Evolutionary conservation across 2,797 vertebrate species (phyloP).

Genomic region (Triplophysa yarkandensis): DNA sequence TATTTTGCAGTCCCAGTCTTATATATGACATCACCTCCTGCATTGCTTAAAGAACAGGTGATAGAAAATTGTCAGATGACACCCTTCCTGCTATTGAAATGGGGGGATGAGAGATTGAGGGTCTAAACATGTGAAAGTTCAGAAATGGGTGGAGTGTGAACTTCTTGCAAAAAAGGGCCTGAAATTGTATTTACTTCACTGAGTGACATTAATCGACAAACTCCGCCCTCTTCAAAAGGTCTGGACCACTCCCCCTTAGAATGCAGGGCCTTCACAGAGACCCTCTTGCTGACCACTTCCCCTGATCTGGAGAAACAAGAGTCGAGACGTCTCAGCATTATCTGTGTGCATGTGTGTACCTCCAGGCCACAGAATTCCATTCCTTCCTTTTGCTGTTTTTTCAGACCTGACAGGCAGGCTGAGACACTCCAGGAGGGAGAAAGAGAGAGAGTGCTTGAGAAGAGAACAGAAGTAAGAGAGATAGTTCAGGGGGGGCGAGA

Average conservation of each 20-base stretch:
- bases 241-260: neutral
- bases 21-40: slow-evolving; percentile 2
- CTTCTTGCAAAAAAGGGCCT: neutral
- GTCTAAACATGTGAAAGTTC: slow-evolving; percentile 12
- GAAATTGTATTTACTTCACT: slow-evolving; percentile 12
- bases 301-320: slow-evolving; percentile 4
- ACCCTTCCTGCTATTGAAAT: neutral
- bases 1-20: too few species aligned
- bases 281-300: slow-evolving; percentile 17
- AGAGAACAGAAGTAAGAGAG: slow-evolving; percentile 21
- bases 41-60: neutral
- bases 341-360: slow-evolving; percentile 32
- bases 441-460: slow-evolving; percentile 16
- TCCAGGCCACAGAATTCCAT: slow-evolving; percentile 47
- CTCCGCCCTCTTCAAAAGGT: slow-evolving; percentile 12
- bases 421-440: slow-evolving; percentile 43
- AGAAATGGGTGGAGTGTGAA: slow-evolving; percentile 21
- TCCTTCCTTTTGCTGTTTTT: slow-evolving; percentile 52
- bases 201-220: slow-evolving; percentile 15
- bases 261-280: neutral
- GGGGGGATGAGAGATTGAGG: neutral
- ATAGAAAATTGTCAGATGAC: neutral
- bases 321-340: slow-evolving; percentile 22
- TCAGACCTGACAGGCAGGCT: slow-evolving; percentile 47
- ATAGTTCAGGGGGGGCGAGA: slow-evolving; percentile 30